Evolutionary conservation across 1,140 invertebrate genomes (phyloP).

Genomic region (Paramacrobiotus metropolitanus): DNA sequence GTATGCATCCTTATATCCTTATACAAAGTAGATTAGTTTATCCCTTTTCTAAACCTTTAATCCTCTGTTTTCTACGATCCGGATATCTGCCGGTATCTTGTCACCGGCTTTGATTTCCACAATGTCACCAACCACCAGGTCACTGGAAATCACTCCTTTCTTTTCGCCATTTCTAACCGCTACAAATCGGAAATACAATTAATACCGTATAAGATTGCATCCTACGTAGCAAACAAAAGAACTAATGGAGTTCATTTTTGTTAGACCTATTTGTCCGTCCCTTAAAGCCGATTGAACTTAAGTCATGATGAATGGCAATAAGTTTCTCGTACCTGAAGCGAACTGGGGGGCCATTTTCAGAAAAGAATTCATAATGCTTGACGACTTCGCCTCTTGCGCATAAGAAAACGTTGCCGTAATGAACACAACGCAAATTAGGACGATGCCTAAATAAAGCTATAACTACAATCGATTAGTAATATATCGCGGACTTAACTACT

Average conservation of each 20-base stretch:
- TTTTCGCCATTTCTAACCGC: not conserved
- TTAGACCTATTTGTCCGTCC: too few relatives aligned
- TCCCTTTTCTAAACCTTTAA: too few relatives aligned
- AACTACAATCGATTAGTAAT: not conserved
- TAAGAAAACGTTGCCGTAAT: not conserved
- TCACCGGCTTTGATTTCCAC: not conserved
- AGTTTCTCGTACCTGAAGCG: not conserved
- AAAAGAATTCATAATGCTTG: not conserved
- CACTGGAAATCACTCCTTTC: not conserved
- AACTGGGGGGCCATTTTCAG: constrained; percentile 1
- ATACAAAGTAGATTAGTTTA: too few relatives aligned
- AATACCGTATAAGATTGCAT: too few relatives aligned
- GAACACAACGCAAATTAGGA: not conserved
- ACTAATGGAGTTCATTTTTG: too few relatives aligned
- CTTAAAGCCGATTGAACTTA: too few relatives aligned
- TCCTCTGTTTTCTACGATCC: not conserved
- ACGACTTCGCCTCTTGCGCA: not conserved
- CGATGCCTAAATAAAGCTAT: not conserved
- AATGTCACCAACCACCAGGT: not conserved
- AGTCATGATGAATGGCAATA: too few relatives aligned
- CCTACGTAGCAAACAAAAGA: too few relatives aligned
- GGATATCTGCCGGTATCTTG: not conserved
- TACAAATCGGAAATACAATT: not conserved
- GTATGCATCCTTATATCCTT: too few relatives aligned
- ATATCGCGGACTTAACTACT: too few relatives aligned